A percentile compares a stretch with the other conserved stretches of the same genome.
Conservation (phyloP, 37 sponge, comb jelly and placozoan species). For the Chondrilla cf. caribensis region DNA sequence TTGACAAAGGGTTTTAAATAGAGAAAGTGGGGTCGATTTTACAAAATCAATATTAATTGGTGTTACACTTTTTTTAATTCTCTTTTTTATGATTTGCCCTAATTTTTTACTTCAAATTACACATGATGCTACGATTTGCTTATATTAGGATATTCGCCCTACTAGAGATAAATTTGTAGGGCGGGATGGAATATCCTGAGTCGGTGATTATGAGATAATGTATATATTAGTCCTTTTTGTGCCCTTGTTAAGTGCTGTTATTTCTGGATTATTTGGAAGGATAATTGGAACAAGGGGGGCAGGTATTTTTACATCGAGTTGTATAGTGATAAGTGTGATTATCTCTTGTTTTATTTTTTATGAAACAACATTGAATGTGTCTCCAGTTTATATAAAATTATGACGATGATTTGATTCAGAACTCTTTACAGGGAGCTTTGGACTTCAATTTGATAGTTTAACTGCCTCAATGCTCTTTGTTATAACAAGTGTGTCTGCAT, state of each 20-base stretch:
- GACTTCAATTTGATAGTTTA: slow-evolving; percentile 72
- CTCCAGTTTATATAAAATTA: slow-evolving; percentile 55
- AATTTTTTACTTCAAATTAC: slow-evolving; percentile 61
- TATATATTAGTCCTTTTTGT: slow-evolving; percentile 68
- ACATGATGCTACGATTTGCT: slow-evolving; percentile 51
- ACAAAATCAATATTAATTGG: slow-evolving; percentile 44
- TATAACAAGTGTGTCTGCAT: slow-evolving; percentile 67
- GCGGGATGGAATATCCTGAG: no score
- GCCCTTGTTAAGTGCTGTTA: slow-evolving; percentile 69
- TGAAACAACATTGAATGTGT: slow-evolving; percentile 46
- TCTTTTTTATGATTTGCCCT: slow-evolving; percentile 51
- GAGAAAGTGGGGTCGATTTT: slow-evolving; percentile 22
- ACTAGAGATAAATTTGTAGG: no score
- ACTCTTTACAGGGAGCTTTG: slow-evolving; percentile 52
- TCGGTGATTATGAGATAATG: slow-evolving; percentile 23
- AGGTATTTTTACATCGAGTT: slow-evolving; percentile 49
- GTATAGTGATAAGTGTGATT: slow-evolving; percentile 35
- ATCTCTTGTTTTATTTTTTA: slow-evolving; percentile 60
- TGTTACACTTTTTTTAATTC: slow-evolving; percentile 47
- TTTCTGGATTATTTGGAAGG: slow-evolving; percentile 68
- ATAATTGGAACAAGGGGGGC: slow-evolving; percentile 56
- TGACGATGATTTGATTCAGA: slow-evolving; percentile 66
- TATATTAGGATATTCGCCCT: slow-evolving; percentile 31
- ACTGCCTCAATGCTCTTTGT: slow-evolving; percentile 60
- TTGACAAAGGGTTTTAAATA: slow-evolving; percentile 46